Conservation (phyloP, 2,888 invertebrate species). For the Lingula anatina region DNA sequence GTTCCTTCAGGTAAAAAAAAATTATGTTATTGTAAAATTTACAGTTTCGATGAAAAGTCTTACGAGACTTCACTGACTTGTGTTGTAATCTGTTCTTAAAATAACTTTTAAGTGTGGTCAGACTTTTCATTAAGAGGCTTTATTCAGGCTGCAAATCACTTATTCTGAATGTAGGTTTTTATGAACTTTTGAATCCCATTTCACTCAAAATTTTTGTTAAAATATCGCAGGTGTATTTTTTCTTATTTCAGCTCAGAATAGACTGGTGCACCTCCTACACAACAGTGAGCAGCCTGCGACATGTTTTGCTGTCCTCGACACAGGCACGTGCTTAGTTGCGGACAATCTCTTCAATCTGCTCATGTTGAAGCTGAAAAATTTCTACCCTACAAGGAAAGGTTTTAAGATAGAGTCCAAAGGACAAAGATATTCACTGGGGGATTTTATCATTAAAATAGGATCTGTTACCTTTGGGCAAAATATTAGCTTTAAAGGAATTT, state of each 20-base stretch:
- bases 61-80: too few species aligned
- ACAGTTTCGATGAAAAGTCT: too few species aligned
- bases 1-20: conserved; percentile 21
- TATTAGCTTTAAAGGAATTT: conserved; percentile 79
- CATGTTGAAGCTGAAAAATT: conserved; percentile 77
- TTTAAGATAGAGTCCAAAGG: conserved; percentile 72
- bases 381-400: conserved; percentile 80
- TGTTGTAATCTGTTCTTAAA: too few species aligned
- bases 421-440: conserved; percentile 62
- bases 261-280: conserved; percentile 87
- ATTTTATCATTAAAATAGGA: conserved; percentile 89
- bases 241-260: conserved; percentile 62
- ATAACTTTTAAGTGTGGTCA: too few species aligned
- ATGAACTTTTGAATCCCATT: too few species aligned
- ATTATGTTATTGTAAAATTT: too few species aligned
- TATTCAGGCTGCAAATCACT: too few species aligned
- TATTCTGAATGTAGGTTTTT: too few species aligned
- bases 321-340: conserved; percentile 79
- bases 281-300: conserved; percentile 94
- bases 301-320: conserved; percentile 83
- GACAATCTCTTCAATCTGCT: conserved; percentile 86
- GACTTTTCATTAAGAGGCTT: too few species aligned
- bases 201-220: too few species aligned
- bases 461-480: conserved; percentile 82
- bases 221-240: too few species aligned